A percentile compares a stretch with the other conserved stretches of the same genome.
Conservation (phyloP, 2,888 invertebrate genomes). For the Embidobia sp. region DNA sequence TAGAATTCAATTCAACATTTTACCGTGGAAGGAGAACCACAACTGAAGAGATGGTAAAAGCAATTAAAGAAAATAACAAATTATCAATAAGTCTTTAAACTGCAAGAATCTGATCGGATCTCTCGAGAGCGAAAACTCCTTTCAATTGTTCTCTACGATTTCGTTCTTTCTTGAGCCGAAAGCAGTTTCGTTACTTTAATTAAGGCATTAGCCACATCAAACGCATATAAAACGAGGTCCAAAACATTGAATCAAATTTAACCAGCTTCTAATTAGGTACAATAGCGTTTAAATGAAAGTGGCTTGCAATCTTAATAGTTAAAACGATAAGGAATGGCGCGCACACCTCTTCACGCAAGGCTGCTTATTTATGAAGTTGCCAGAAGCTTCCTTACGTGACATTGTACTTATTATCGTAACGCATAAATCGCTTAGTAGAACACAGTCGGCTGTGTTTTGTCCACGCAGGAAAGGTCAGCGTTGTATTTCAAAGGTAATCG, state of each 20-base stretch:
- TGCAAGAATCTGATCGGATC: slow-evolving; percentile 45
- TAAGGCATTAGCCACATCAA: slow-evolving; percentile 48
- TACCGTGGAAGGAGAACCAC: slow-evolving; percentile 15
- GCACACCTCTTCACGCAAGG: slow-evolving; percentile 46
- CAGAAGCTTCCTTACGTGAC: slow-evolving; percentile 57
- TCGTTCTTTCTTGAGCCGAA: slow-evolving; percentile 15
- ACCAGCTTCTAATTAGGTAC: slow-evolving; percentile 34
- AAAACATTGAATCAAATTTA: slow-evolving; percentile 47
- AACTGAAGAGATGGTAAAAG: slow-evolving; percentile 39
- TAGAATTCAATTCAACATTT: slow-evolving; percentile 26
- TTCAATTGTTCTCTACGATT: slow-evolving; percentile 48
- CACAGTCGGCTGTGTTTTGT: slow-evolving; percentile 29
- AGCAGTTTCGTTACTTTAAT: slow-evolving; percentile 46
- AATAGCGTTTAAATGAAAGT: slow-evolving; percentile 45
- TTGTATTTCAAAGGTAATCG: slow-evolving; percentile 26
- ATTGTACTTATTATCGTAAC: slow-evolving; percentile 53
- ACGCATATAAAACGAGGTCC: slow-evolving; percentile 48
- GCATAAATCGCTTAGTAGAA: slow-evolving; percentile 46
- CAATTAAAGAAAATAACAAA: slow-evolving; percentile 55
- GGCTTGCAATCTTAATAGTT: slow-evolving; percentile 33
- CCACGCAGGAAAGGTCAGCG: slow-evolving; percentile 22
- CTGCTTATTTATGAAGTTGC: slow-evolving; percentile 51
- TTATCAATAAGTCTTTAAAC: slow-evolving; percentile 41
- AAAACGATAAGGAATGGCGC: slow-evolving; percentile 43
- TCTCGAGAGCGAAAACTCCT: slow-evolving; percentile 9